Conservation (phyloP, 2,888 invertebrate species). For the Netelia inedita region DNA sequence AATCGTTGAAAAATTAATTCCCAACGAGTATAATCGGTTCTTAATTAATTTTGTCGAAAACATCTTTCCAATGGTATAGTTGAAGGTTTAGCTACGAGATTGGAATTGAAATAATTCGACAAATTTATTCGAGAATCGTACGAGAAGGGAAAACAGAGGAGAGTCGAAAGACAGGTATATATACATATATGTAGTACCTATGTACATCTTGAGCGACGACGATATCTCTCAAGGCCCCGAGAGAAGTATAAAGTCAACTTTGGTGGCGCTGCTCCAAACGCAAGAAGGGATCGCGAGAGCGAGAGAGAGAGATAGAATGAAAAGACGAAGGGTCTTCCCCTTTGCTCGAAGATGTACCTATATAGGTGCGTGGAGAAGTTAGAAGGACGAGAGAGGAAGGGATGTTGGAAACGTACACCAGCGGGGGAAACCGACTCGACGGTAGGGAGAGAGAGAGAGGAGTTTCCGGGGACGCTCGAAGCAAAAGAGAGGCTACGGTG, state of each 20-base stretch:
- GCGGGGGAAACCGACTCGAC: conserved; percentile 78
- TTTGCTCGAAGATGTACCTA: conserved; percentile 77
- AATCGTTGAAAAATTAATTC: no score
- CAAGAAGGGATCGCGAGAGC: conserved; percentile 51
- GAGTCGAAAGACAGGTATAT: conserved; percentile 26
- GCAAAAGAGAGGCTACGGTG: conserved; percentile 73
- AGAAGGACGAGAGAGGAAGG: conserved; percentile 55
- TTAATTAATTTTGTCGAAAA: background rate
- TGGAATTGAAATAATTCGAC: conserved; percentile 7
- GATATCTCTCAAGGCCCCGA: conserved; percentile 67
- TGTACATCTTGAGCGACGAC: conserved; percentile 20
- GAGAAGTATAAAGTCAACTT: conserved; percentile 81
- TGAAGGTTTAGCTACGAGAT: background rate
- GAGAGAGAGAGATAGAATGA: conserved; percentile 73
- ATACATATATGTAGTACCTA: conserved; percentile 5
- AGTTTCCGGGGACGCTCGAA: conserved; percentile 59
- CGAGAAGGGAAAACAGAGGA: conserved; percentile 18
- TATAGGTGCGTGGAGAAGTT: conserved; percentile 59
- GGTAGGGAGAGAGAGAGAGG: conserved; percentile 72
- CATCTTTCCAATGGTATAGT: background rate
- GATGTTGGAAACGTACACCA: conserved; percentile 61
- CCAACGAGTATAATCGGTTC: background rate
- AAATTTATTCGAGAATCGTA: conserved; percentile 38
- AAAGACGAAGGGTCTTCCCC: conserved; percentile 81
- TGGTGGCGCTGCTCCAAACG: conserved; percentile 57